A percentile compares a stretch with the other conserved stretches of the same genome.
Conservation (phyloP, 2,797 vertebrate species). For the Gobionotothen gibberifrons region DNA sequence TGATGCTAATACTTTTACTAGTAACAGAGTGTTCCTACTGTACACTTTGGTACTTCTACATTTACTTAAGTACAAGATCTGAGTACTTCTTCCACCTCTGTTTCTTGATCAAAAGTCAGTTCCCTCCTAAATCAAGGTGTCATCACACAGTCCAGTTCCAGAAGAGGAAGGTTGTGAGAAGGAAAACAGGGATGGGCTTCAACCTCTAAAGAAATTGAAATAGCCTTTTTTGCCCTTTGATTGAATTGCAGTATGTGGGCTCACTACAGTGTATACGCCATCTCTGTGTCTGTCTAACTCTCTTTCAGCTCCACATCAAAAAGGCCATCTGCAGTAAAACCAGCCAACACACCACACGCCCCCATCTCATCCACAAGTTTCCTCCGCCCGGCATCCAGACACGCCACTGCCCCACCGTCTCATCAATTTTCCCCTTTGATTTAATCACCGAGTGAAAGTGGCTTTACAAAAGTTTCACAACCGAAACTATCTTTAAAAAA, state of each 20-base stretch:
- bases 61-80: too few relatives aligned
- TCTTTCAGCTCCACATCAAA: slow-evolving; percentile 80
- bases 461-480: slow-evolving; percentile 64
- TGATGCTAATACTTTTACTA: too few relatives aligned
- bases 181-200: slow-evolving; percentile 55
- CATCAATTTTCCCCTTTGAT: slow-evolving; percentile 82
- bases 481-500: slow-evolving; percentile 36
- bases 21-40: too few relatives aligned
- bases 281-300: slow-evolving; percentile 58
- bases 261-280: slow-evolving; percentile 55
- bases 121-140: slow-evolving; percentile 14
- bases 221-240: slow-evolving; percentile 76
- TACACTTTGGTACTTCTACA: too few relatives aligned
- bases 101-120: slow-evolving; percentile 3
- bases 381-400: slow-evolving; percentile 62
- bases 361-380: slow-evolving; percentile 67
- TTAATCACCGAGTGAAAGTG: slow-evolving; percentile 67
- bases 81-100: too few relatives aligned
- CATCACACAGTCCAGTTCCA: slow-evolving; percentile 25
- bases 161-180: slow-evolving; percentile 30
- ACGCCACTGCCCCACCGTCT: slow-evolving; percentile 66
- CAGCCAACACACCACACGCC: slow-evolving; percentile 53
- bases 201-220: slow-evolving; percentile 80
- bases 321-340: slow-evolving; percentile 71
- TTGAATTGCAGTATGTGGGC: slow-evolving; percentile 75